Percentiles rank a stretch among this genome's conserved stretches.
These are phyloP conservation scores for Chromobotia macracanthus DNA, from an alignment of 2,797 vertebrate genomes.

Conservation along the genomic window DNA sequence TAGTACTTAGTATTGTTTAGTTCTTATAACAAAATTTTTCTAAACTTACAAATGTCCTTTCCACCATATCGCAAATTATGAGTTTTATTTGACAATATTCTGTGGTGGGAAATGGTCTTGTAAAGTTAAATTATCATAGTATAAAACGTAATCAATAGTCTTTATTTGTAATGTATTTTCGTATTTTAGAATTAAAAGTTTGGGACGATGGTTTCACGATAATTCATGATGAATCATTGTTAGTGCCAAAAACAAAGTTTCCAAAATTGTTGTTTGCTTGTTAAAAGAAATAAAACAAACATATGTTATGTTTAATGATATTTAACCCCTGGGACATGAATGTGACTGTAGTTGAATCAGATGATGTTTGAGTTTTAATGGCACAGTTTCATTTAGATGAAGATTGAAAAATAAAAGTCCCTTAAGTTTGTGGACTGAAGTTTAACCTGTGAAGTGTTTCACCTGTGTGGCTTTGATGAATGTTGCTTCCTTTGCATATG, in stretches of 20 bases:
- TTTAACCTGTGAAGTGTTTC: neutral
- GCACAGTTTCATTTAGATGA: too few species aligned
- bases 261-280: too few species aligned
- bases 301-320: neutral
- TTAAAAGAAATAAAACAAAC: neutral
- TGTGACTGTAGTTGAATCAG: neutral
- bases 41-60: neutral
- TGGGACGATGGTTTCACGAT: neutral
- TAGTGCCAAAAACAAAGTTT: too few species aligned
- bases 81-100: neutral
- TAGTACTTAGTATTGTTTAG: too few species aligned
- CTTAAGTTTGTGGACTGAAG: neutral
- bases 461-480: neutral
- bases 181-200: too few species aligned
- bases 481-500: conserved; percentile 16
- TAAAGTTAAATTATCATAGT: neutral
- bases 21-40: too few species aligned
- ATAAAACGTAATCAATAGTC: too few species aligned
- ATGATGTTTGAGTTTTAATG: neutral
- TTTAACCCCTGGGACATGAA: neutral
- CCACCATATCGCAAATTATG: neutral
- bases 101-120: neutral
- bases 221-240: too few species aligned
- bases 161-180: too few species aligned
- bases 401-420: too few species aligned